Evolutionary conservation across 2,888 invertebrate genomes (phyloP), one percentile per base, ranked within the genome.

Genomic region (Epiblema foenella): DNA sequence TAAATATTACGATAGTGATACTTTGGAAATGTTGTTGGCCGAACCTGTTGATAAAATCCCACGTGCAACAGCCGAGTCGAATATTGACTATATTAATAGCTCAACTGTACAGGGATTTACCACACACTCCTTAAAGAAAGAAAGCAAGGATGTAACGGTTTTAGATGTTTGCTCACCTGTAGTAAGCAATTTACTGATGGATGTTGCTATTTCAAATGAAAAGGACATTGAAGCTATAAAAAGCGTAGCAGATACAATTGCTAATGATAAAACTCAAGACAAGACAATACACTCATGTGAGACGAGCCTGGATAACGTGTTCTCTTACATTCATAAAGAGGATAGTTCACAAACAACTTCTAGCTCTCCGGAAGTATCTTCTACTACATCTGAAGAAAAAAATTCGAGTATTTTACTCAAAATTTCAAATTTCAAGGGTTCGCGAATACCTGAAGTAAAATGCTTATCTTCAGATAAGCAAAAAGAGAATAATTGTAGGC

Each of bases 311-410:
- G 85, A 88, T 76, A 78, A 83, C 75, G 79, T 83, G 37, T 81
- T 85, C 73, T 76, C 80, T 60, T 84, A 81, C 73, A 79, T 78
- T 58, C 75, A 81, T 57, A 80, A 77, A 73, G 81, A 79, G 60
- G 81, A 82, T 67, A 79, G 75, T 73, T 65, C 72, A 24, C 83
- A 80, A 75, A 78, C 78, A 37, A 78, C 80, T 42, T 87, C 88
- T 60, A 91, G 89, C 78, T 93, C 92, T 7, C 91, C 93, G 8
- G 93, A 93, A 85, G 93, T 93, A 15, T 90, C 93, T 7, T 93
- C 93, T 20, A 93, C 93, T 18, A 93, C 93, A n/a, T 85, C 89
- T 18, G 93, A 93, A 78, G 93, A 93, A 73, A 92, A 85, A 74
- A 85, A 78, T 76, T 87, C 91, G 0, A 79, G 84, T 63, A 89